phyloP scores from a whole-genome alignment of 2,113 vertebrate species.

The Tachuris rubrigastra region DNA sequence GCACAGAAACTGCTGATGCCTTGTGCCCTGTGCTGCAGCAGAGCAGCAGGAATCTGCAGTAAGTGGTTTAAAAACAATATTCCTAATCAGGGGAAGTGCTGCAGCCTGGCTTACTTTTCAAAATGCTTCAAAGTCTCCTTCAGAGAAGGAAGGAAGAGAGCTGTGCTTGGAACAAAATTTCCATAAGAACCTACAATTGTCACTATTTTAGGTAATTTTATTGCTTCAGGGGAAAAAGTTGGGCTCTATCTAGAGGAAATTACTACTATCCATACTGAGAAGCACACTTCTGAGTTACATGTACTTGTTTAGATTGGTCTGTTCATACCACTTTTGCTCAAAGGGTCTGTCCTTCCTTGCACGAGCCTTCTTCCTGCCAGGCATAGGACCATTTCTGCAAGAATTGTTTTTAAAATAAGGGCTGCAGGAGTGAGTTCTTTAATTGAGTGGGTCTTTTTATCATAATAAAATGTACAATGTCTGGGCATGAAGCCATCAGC shows the following conservation, averaged over 20 bases:
- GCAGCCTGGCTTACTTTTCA: slow-evolving; percentile 30
- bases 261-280: neutral
- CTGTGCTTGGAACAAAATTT: slow-evolving; percentile 8
- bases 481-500: slow-evolving; percentile 46
- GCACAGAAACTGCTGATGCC: neutral
- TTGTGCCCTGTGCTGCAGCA: neutral
- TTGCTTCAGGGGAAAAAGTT: neutral
- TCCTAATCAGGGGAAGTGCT: slow-evolving; percentile 34
- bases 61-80: slow-evolving; percentile 16
- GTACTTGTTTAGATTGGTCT: neutral
- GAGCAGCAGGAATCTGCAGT: slow-evolving; percentile 3
- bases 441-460: slow-evolving; percentile 31
- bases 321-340: neutral
- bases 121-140: neutral
- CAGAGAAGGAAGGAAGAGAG: slow-evolving; percentile 27
- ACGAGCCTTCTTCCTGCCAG: neutral
- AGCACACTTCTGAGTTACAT: neutral
- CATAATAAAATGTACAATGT: slow-evolving; percentile 21
- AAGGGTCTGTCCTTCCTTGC: neutral
- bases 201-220: slow-evolving; percentile 25
- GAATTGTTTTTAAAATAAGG: slow-evolving; percentile 12
- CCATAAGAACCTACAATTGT: neutral
- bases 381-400: neutral
- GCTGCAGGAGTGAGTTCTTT: slow-evolving; percentile 3
- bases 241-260: neutral